Evolutionary conservation across 1,140 invertebrate species (phyloP), one percentile per base, ranked within the genome.

Genomic region (Trachymyrmex septentrionalis): DNA sequence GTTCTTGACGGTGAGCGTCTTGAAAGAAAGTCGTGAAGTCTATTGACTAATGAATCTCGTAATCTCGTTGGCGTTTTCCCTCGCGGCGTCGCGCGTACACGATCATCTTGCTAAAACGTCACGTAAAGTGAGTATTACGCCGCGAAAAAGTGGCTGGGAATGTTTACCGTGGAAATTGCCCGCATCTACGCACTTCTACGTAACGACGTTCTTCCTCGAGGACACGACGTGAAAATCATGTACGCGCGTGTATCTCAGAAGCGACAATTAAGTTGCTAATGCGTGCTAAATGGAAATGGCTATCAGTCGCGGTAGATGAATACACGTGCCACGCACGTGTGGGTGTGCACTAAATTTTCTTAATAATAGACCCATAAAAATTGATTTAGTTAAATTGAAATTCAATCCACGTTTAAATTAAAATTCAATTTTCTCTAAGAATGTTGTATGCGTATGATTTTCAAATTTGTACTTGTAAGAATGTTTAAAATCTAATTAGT

Each of bases 201-300:
- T 85, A 85, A 84, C 71, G 64, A 87, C 76, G 44, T 34, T 53
- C 16, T 48, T 12, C 48, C 72, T 14, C 55, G 64, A 57, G 53
- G 59, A 86, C 19, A 63, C n/a, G 12, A 27, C 9, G 38, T 7
- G 44, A 10, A 30, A 30, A 14, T 10, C 44, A 24, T 30, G 14
- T 50, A 50, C 14, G 57, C 55, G 14, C 88, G 86, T 88, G 87
- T 92, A 88, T 87, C 87, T 78, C 90, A 64, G 88, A 80, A 90
- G 90, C 87, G 87, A 90, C 91, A 89, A 93, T 92, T 93, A 91
- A 89, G 72, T 89, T 90, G 89, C 92, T 75, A 88, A 80, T 84
- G 77, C 85, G 86, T 69, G 80, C 73, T 93, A 89, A 93, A 87
- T 92, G 77, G 73, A 88, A 91, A 88, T n/a, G n/a, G n/a, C 88